phyloP scores from a whole-genome alignment of 92 coral and sea anemone genomes.

The Siderastrea siderea region DNA sequence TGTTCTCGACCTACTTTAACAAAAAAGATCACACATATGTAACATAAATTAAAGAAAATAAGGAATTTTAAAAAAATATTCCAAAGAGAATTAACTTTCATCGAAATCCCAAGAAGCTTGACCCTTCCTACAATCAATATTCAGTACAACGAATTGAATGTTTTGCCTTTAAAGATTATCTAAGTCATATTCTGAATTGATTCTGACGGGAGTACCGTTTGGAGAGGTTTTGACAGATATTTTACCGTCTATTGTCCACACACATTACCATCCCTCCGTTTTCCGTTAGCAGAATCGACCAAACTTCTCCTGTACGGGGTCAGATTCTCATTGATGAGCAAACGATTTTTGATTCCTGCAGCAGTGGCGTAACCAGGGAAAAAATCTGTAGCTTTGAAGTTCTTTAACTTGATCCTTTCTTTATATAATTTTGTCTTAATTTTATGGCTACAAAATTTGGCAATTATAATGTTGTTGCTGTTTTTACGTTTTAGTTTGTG shows the following conservation, averaged over 20 bases:
- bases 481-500: background rate
- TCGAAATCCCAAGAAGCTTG: no score
- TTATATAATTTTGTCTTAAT: background rate
- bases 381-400: background rate
- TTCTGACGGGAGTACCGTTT: background rate
- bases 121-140: no score
- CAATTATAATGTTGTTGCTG: background rate
- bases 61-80: no score
- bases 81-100: no score
- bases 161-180: background rate
- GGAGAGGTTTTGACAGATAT: background rate
- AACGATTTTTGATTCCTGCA: background rate
- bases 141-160: no score
- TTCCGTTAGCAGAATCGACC: background rate
- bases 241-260: background rate
- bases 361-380: background rate
- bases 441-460: background rate
- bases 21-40: no score
- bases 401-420: conserved; percentile 1
- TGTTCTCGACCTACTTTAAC: no score
- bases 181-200: background rate
- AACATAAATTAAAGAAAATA: no score
- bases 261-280: conserved; percentile 2
- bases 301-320: background rate
- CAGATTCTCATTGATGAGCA: background rate